A percentile compares a stretch with the other conserved stretches of the same genome.
Conservation (phyloP, 2,888 invertebrate genomes). For the Sarcophaga caerulescens region DNA sequence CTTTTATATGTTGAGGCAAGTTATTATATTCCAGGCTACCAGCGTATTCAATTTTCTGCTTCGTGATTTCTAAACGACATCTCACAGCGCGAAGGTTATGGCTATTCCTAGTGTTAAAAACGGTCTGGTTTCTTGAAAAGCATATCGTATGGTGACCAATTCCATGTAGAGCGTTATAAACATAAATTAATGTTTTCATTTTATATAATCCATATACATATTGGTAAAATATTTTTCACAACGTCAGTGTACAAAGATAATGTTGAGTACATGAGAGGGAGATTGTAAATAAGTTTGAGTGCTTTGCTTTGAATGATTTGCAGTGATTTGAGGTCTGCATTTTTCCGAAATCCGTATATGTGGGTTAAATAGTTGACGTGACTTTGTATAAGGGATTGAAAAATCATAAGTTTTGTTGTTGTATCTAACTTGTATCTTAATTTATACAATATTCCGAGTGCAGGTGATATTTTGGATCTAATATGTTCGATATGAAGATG, state of each 20-base stretch:
- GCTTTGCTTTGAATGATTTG: neutral
- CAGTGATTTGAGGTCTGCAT: neutral
- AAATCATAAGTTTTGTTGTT: neutral
- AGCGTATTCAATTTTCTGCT: too few species aligned
- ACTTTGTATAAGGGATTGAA: constrained; percentile 1
- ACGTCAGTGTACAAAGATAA: neutral
- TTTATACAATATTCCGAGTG: too few species aligned
- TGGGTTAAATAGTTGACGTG: neutral
- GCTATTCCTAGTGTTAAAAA: too few species aligned
- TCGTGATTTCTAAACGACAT: too few species aligned
- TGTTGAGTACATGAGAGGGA: neutral
- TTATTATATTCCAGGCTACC: too few species aligned
- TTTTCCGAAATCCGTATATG: neutral
- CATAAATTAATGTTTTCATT: neutral
- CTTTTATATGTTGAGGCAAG: too few species aligned
- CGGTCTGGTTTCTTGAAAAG: too few species aligned
- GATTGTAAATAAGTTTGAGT: neutral
- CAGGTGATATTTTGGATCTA: too few species aligned
- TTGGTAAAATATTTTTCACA: neutral
- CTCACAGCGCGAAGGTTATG: too few species aligned
- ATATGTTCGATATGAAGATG: too few species aligned
- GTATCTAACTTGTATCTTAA: too few species aligned
- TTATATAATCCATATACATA: neutral
- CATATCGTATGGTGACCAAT: too few species aligned
- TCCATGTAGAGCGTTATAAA: neutral